phyloP scores from a whole-genome alignment of 2,113 vertebrate species.

The Oncorhynchus gorbuscha region DNA sequence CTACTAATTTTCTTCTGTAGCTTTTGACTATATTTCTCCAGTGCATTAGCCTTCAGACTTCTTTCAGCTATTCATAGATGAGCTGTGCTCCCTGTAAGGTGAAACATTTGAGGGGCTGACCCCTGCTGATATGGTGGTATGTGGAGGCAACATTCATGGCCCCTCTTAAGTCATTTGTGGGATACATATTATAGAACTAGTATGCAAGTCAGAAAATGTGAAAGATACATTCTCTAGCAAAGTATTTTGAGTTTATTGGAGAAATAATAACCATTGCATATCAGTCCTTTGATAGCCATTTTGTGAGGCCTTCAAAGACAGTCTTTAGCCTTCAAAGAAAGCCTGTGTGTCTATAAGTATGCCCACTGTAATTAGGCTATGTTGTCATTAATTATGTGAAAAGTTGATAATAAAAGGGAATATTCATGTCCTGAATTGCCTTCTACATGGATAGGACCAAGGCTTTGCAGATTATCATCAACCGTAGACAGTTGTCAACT shows the following conservation, averaged over 20 bases:
- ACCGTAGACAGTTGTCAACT: background rate
- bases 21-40: conserved; percentile 15
- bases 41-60: conserved; percentile 14
- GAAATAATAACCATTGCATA: too few relatives aligned
- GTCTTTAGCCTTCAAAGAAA: too few relatives aligned
- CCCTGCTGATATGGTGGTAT: conserved; percentile 21
- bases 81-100: conserved; percentile 44
- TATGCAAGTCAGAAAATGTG: background rate
- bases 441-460: too few relatives aligned
- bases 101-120: conserved; percentile 52
- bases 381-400: too few relatives aligned
- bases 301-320: background rate
- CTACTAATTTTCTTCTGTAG: background rate
- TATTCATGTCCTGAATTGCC: too few relatives aligned
- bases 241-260: too few relatives aligned
- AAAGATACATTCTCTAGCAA: background rate
- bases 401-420: too few relatives aligned
- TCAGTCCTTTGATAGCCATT: background rate
- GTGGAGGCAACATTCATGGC: conserved; percentile 9
- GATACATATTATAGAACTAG: background rate
- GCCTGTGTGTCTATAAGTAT: too few relatives aligned
- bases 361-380: too few relatives aligned
- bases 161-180: background rate
- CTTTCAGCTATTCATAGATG: conserved; percentile 56
- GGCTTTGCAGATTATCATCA: too few relatives aligned